Percentiles rank a stretch among this genome's conserved stretches.
These are phyloP conservation scores for Drosophila quadrilineata DNA, from an alignment of 1,140 invertebrate species.

Conservation along the genomic window DNA sequence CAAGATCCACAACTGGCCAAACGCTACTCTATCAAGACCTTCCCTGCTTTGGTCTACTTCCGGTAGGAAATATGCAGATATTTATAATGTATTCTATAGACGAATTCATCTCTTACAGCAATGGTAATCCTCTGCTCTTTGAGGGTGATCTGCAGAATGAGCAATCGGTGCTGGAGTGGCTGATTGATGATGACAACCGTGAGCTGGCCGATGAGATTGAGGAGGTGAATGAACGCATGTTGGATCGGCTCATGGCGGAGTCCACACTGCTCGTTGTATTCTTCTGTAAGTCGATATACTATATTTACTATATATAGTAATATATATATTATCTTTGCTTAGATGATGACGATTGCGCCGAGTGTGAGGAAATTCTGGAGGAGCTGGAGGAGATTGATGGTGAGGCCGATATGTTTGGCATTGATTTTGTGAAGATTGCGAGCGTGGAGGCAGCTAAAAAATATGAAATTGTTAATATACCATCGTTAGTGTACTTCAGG, in stretches of 20 bases:
- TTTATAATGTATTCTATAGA: neutral
- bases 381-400: conserved; percentile 96
- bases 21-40: conserved; percentile 96
- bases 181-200: conserved; percentile 96
- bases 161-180: conserved; percentile 94
- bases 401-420: conserved; percentile 95
- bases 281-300: conserved; percentile 93
- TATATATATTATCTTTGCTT: neutral
- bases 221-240: conserved; percentile 94
- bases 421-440: conserved; percentile 97
- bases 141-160: conserved; percentile 96
- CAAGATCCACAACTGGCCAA: conserved; percentile 95
- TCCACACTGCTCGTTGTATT: conserved; percentile 95
- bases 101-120: no score
- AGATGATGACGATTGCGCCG: conserved; percentile 95
- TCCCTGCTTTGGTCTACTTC: conserved; percentile 96
- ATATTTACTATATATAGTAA: neutral
- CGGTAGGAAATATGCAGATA: conserved; percentile 60
- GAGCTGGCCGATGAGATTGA: conserved; percentile 97
- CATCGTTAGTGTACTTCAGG: conserved; percentile 93
- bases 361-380: conserved; percentile 94
- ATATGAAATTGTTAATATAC: conserved; percentile 91
- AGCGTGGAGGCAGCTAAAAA: conserved; percentile 91
- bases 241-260: conserved; percentile 92
- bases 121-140: conserved; percentile 95